A percentile compares a stretch with the other conserved stretches of the same genome.
These are phyloP conservation scores for Gallinago nigripennis DNA, from an alignment of 2,797 vertebrate species.

Conservation along the genomic window DNA sequence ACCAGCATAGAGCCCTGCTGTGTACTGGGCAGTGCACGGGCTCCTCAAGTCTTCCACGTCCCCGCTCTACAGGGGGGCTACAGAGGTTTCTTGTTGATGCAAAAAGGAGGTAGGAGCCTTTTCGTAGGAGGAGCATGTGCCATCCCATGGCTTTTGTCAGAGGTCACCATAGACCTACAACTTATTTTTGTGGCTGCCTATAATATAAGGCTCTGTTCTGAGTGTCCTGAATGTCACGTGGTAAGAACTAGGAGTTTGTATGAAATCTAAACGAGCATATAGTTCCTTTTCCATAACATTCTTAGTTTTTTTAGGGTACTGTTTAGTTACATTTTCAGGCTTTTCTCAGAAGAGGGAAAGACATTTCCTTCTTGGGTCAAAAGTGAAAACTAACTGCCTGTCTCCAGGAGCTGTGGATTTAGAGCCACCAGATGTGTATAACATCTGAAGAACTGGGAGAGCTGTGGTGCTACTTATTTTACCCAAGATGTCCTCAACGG, in stretches of 20 bases:
- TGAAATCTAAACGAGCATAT: neutral
- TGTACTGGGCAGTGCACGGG: neutral
- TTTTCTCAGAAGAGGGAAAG: neutral
- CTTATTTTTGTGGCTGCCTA: neutral
- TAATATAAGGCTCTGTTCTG: neutral
- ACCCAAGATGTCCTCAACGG: neutral
- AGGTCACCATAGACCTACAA: neutral
- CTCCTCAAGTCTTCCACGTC: neutral
- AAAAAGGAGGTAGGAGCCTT: neutral
- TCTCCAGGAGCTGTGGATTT: neutral
- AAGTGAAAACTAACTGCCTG: neutral
- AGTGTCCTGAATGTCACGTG: neutral
- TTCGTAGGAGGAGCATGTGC: fast-evolving
- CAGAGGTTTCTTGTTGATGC: neutral
- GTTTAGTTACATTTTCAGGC: neutral
- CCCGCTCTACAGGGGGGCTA: neutral
- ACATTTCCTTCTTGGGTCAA: neutral
- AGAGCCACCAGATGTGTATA: neutral
- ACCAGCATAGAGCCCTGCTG: neutral
- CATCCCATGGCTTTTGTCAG: neutral
- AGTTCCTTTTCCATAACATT: neutral
- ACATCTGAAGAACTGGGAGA: neutral
- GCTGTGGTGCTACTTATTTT: neutral
- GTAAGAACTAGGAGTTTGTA: neutral
- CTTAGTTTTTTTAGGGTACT: neutral